phyloP scores from a whole-genome alignment of 2,797 vertebrate genomes.

The Chrysolophus pictus region DNA sequence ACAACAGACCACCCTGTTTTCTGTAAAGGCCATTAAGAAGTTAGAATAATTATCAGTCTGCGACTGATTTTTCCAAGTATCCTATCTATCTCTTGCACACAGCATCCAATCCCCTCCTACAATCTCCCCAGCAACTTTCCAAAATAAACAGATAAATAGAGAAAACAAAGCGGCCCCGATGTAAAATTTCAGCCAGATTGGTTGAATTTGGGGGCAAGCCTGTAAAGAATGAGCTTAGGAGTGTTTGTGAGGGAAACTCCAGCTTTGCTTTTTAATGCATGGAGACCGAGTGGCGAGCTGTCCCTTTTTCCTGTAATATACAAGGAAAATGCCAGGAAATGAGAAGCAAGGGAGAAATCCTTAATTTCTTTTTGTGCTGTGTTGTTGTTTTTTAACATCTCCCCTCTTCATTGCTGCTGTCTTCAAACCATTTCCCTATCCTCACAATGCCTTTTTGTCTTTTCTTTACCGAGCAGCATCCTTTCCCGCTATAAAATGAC shows the following conservation, averaged over 20 bases:
- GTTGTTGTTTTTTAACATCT: background rate
- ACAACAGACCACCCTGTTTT: slow-evolving; percentile 53
- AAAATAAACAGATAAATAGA: slow-evolving; percentile 63
- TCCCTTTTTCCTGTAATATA: background rate
- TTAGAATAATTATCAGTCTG: slow-evolving; percentile 53
- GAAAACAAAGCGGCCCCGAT: background rate
- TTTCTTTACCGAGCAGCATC: background rate
- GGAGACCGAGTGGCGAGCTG: background rate
- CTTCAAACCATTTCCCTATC: background rate
- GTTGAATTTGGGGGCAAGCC: background rate
- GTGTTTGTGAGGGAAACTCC: background rate
- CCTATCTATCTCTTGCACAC: slow-evolving; percentile 48
- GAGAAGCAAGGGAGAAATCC: background rate
- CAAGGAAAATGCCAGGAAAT: background rate
- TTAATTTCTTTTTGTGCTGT: background rate
- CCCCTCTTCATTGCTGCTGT: background rate
- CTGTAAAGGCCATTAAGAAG: slow-evolving; percentile 35
- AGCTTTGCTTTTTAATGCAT: background rate
- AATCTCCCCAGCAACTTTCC: slow-evolving; percentile 58
- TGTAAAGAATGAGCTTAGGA: background rate
- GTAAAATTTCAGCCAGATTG: background rate
- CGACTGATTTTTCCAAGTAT: slow-evolving; percentile 41
- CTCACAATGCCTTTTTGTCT: background rate
- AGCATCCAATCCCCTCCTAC: slow-evolving; percentile 36
- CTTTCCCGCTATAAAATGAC: background rate